A percentile compares a stretch with the other conserved stretches of the same genome.
These are phyloP conservation scores for Sorex araneus DNA, from an alignment of 2,113 vertebrate species.

Conservation along the genomic window DNA sequence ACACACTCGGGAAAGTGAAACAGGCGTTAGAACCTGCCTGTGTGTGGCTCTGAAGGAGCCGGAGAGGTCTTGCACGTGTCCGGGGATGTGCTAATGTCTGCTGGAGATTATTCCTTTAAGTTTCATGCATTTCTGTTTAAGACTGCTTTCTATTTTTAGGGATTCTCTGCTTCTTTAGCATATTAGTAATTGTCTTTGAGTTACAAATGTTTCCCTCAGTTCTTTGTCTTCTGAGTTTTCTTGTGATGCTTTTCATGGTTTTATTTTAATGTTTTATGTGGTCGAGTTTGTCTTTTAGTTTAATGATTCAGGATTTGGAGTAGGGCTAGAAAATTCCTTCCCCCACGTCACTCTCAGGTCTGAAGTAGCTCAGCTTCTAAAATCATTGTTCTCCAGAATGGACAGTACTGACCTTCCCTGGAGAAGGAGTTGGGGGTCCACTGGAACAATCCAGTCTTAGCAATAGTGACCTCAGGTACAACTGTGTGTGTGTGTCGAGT, in stretches of 20 bases:
- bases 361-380: not conserved
- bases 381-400: no score
- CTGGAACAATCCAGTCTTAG: no score
- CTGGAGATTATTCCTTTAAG: not conserved
- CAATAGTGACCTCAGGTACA: no score
- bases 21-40: not conserved
- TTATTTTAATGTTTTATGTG: not conserved
- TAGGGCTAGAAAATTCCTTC: not conserved
- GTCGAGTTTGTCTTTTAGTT: not conserved
- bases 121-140: not conserved
- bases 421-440: no score
- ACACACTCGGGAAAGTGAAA: not conserved
- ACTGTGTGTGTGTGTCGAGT: no score
- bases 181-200: not conserved
- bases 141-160: not conserved
- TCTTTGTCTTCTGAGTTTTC: constrained; percentile 20
- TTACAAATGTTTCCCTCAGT: not conserved
- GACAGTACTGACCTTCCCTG: no score
- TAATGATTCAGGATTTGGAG: not conserved
- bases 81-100: not conserved
- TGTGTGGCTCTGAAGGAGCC: no score
- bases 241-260: not conserved
- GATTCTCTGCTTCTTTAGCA: not conserved
- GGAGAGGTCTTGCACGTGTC: not conserved
- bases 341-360: not conserved